A percentile compares a stretch with the other conserved stretches of the same genome.
Evolutionary conservation across 2,888 invertebrate genomes (phyloP).

Genomic region (Limnephilus rhombicus): DNA sequence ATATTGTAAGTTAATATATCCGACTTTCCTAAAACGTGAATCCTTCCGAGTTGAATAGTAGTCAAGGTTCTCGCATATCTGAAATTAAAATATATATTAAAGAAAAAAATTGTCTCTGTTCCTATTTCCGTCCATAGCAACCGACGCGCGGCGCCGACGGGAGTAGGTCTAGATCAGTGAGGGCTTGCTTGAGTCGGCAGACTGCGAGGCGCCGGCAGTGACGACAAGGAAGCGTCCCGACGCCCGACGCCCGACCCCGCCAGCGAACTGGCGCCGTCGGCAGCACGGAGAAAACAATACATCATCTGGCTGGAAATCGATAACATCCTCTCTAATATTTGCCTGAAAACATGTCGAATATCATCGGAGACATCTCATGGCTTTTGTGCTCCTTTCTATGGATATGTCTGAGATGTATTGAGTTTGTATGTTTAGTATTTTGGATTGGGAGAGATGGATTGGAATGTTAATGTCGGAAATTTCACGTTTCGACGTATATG

Average conservation of each 20-base stretch:
- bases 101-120: background rate
- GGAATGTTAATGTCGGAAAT: too few relatives aligned
- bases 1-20: too few relatives aligned
- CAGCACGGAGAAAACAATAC: constrained; percentile 45
- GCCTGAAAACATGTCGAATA: background rate
- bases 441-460: background rate
- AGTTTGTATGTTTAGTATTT: background rate
- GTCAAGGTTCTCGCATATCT: too few relatives aligned
- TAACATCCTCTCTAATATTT: constrained; percentile 34
- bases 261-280: constrained; percentile 45
- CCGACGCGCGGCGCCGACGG: too few relatives aligned
- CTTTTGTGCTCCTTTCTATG: background rate
- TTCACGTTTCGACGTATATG: too few relatives aligned
- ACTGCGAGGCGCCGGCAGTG: constrained; percentile 60
- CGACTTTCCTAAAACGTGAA: too few relatives aligned
- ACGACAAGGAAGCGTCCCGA: constrained; percentile 51
- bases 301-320: constrained; percentile 55
- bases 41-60: too few relatives aligned
- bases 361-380: background rate
- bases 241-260: constrained; percentile 35
- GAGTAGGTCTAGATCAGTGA: background rate
- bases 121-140: background rate
- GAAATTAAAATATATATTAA: too few relatives aligned
- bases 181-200: constrained; percentile 44
- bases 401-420: background rate